phyloP scores from a whole-genome alignment of 2,113 vertebrate species.

The Oryzias curvinotus region DNA sequence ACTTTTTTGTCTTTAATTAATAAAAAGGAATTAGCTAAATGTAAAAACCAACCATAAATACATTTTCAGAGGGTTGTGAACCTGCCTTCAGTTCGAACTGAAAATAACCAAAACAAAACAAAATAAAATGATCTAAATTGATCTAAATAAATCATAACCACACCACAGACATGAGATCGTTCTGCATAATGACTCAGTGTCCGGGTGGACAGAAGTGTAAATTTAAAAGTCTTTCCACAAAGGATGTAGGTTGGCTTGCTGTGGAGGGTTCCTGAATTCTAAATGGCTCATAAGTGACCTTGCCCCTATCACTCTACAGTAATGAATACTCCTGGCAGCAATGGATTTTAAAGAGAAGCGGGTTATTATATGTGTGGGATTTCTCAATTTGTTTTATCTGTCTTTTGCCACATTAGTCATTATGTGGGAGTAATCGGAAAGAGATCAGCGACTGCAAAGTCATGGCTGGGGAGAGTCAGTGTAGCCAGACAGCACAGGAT shows the following conservation, averaged over 20 bases:
- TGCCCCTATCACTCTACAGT: conserved; percentile 41
- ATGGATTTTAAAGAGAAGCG: conserved; percentile 54
- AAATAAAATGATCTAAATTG: too few relatives aligned
- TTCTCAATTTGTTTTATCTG: conserved; percentile 53
- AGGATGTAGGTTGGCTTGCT: conserved; percentile 24
- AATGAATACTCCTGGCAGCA: conserved; percentile 47
- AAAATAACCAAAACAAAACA: too few relatives aligned
- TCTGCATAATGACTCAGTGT: not conserved
- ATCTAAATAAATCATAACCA: too few relatives aligned
- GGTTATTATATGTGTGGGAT: conserved; percentile 63
- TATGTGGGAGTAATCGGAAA: conserved; percentile 55
- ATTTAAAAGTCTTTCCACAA: conserved; percentile 8
- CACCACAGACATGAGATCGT: not conserved
- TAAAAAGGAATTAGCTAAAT: too few relatives aligned
- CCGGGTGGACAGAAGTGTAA: not conserved
- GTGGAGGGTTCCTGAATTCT: conserved; percentile 22
- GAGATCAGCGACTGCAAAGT: conserved; percentile 19
- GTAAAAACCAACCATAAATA: too few relatives aligned
- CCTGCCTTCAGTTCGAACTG: too few relatives aligned
- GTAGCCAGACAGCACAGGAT: too few relatives aligned
- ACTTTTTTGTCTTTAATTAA: too few relatives aligned
- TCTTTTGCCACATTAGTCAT: conserved; percentile 60
- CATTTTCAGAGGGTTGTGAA: too few relatives aligned
- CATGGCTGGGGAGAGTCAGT: too few relatives aligned
- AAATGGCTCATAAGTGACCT: conserved; percentile 15